phyloP scores from a whole-genome alignment of 2,888 invertebrate species.

The Ormyrus pomaceus region DNA sequence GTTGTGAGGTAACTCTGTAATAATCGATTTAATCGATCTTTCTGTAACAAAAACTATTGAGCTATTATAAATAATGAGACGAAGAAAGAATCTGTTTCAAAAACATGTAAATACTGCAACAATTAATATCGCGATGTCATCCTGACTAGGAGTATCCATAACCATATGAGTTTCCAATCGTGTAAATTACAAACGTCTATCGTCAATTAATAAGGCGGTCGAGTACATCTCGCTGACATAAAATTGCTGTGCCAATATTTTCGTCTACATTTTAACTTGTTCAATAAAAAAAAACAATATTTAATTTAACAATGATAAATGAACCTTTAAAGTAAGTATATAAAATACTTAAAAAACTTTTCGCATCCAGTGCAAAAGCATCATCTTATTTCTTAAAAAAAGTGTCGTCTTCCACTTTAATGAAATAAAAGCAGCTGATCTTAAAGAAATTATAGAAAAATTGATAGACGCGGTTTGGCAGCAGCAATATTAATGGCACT shows the following conservation, averaged over 20 bases:
- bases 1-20: slow-evolving; percentile 71
- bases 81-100: slow-evolving; percentile 61
- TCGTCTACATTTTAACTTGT: neutral
- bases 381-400: no score
- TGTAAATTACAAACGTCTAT: slow-evolving; percentile 49
- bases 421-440: no score
- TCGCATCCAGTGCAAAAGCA: no score
- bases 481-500: slow-evolving; percentile 39
- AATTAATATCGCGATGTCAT: slow-evolving; percentile 73
- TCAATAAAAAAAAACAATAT: slow-evolving; percentile 2
- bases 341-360: no score
- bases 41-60: slow-evolving; percentile 65
- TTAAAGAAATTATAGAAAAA: slow-evolving; percentile 16
- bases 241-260: slow-evolving; percentile 14
- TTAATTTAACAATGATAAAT: neutral
- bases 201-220: slow-evolving; percentile 49
- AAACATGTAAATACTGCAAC: slow-evolving; percentile 74
- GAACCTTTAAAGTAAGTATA: neutral
- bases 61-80: slow-evolving; percentile 51
- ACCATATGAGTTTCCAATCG: slow-evolving; percentile 50
- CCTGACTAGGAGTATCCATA: slow-evolving; percentile 72
- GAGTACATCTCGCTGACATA: slow-evolving; percentile 50
- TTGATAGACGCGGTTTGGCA: slow-evolving; percentile 20
- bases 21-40: slow-evolving; percentile 54
- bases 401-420: no score